These are phyloP conservation scores for Lasius platythorax DNA, from an alignment of 2,888 invertebrate genomes.

Conservation along the genomic window DNA sequence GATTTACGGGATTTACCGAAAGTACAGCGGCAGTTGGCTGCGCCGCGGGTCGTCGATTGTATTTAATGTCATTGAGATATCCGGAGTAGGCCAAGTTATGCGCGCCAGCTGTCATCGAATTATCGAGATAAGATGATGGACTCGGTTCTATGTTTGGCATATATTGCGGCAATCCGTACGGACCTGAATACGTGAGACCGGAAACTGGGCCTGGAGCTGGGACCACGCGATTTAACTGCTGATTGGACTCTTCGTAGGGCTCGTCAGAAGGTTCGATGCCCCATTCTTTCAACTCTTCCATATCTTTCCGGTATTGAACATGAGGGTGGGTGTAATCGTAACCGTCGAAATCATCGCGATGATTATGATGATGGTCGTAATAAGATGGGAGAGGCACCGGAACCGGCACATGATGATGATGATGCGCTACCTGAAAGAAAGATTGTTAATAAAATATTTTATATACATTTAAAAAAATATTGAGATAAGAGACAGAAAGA, in stretches of 20 bases:
- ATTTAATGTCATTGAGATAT: slow-evolving; percentile 77
- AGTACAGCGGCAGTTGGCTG: slow-evolving; percentile 46
- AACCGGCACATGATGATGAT: slow-evolving; percentile 89
- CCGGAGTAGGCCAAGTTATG: slow-evolving; percentile 82
- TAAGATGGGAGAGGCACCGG: slow-evolving; percentile 84
- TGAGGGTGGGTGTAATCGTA: slow-evolving; percentile 84
- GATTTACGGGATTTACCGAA: slow-evolving; percentile 43
- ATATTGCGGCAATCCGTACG: slow-evolving; percentile 74
- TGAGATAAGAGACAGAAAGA: background rate
- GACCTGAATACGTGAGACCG: slow-evolving; percentile 42
- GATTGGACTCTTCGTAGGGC: slow-evolving; percentile 73
- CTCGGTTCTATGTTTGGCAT: slow-evolving; percentile 72
- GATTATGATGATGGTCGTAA: slow-evolving; percentile 80
- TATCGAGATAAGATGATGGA: slow-evolving; percentile 71
- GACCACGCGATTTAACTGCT: slow-evolving; percentile 29
- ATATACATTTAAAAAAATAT: background rate
- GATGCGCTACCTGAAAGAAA: slow-evolving; percentile 90
- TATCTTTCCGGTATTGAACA: slow-evolving; percentile 83
- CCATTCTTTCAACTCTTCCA: slow-evolving; percentile 84
- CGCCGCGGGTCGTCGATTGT: slow-evolving; percentile 69
- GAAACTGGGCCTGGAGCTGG: slow-evolving; percentile 43
- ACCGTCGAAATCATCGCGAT: slow-evolving; percentile 80
- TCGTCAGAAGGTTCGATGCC: slow-evolving; percentile 82
- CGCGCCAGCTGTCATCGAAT: slow-evolving; percentile 66
- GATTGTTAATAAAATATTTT: background rate